Evolutionary conservation across 2,113 vertebrate species (phyloP).

Genomic region (Nothoprocta pentlandii): DNA sequence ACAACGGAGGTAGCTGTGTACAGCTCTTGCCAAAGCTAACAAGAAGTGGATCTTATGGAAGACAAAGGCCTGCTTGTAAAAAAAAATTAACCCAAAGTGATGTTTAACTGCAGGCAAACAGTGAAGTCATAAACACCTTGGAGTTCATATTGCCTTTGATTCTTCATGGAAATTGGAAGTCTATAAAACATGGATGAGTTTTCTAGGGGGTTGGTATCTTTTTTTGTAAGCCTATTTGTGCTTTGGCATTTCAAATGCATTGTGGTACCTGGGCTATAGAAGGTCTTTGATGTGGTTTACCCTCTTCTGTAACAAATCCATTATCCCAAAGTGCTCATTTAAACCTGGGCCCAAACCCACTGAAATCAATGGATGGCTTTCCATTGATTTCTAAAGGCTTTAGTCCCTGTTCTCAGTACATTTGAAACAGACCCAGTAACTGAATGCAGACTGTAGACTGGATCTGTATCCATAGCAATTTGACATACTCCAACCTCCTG

Average conservation of each 20-base stretch:
- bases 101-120: neutral
- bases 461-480: neutral
- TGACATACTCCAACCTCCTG: neutral
- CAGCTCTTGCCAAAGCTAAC: conserved; percentile 47
- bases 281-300: neutral
- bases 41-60: neutral
- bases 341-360: neutral
- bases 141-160: neutral
- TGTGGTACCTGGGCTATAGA: neutral
- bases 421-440: neutral
- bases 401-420: neutral
- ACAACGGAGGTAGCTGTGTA: neutral
- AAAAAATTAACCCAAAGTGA: neutral
- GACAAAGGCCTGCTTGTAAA: conserved; percentile 11
- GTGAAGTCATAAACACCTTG: neutral
- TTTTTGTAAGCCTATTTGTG: neutral
- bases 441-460: neutral
- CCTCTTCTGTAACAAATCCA: neutral
- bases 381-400: neutral
- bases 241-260: neutral
- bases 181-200: neutral
- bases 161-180: neutral
- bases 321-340: neutral
- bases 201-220: neutral
- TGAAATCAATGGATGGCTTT: neutral